Conservation (phyloP, 2,888 invertebrate species). For the Eucera pruinosa region DNA sequence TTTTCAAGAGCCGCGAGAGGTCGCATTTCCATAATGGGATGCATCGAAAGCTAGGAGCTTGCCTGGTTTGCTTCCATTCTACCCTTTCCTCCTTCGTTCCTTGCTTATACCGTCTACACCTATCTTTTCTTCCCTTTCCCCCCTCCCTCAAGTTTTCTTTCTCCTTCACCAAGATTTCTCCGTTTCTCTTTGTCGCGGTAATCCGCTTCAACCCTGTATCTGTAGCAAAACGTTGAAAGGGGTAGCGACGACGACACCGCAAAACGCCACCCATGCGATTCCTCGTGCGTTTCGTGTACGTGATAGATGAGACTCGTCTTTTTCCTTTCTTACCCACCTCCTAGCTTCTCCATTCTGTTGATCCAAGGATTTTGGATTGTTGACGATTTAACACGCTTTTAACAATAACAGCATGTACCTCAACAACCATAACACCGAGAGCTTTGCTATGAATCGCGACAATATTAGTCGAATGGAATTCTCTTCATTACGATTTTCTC, state of each 20-base stretch:
- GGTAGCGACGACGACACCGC: conserved; percentile 51
- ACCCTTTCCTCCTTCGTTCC: conserved; percentile 34
- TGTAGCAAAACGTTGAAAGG: conserved; percentile 63
- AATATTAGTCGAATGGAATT: too few species aligned
- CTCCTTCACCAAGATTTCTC: neutral
- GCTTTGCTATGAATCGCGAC: too few species aligned
- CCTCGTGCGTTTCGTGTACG: conserved; percentile 40
- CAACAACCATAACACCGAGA: too few species aligned
- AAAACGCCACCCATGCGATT: conserved; percentile 54
- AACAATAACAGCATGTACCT: too few species aligned
- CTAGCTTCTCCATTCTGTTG: too few species aligned
- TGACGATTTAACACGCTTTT: too few species aligned
- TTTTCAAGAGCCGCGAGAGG: conserved; percentile 79
- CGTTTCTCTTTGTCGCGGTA: neutral
- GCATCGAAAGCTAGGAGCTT: conserved; percentile 77
- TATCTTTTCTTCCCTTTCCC: conserved; percentile 6
- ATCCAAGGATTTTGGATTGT: too few species aligned
- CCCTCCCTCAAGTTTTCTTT: neutral
- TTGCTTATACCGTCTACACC: conserved; percentile 26
- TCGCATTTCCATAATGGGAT: conserved; percentile 81
- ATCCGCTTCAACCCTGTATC: conserved; percentile 42
- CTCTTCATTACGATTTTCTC: too few species aligned
- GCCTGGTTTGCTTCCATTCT: conserved; percentile 56
- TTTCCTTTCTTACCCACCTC: neutral
- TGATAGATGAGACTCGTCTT: conserved; percentile 61